Base-by-base conservation (phyloP, 2,888 invertebrate species). In the Dendrolimus pini region DNA sequence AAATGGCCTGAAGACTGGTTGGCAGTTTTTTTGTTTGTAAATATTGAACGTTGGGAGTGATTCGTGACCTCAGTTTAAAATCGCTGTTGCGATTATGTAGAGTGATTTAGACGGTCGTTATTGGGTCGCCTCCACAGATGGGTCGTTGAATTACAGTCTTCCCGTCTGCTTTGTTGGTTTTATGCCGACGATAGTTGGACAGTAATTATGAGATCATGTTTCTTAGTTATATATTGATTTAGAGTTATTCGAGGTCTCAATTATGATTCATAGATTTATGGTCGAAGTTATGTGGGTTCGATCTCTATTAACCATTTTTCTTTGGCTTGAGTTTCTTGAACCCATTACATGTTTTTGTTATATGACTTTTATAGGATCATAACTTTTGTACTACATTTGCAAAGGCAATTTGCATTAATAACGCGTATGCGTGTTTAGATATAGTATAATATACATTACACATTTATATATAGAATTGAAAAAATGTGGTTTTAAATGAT, bases 161-260 rank as follows among this genome's bases (percentile, higher is more conserved):
- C 82, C 80, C 77, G 77, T 78, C 74, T 71, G 78, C 82, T 82
- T 81, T 84, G 81, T 87, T 84, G 78, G 78, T 82, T 85, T 85
- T 82, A 75, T 81, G 75, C 77, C 81, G 80, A 76, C 74, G 72
- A 71, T 80, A 74, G 74, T 71, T 75, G 65, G 75, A 74, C 74
- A 78, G 80, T 85, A 85, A 89, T 89, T 89, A 89, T 83, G 82
- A 82, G 83, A 85, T 88, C 86, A 86, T 86, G 83, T 83, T 85
- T 83, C 83, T 78, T 84, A 81, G 78, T 83, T 82, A 82, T 82
- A 82, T 82, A 85, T 82, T 83, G 85, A 83, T 87, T 86, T 82
- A 81, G 85, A 85, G 80, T 80, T 82, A 74, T 79, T 73, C 80
- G 72, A 84, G 82, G 82, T 82, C 83, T 86, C 82, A 83, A 85